Conservation (phyloP, 1,140 invertebrate genomes). For the Melanaphis sacchari region DNA sequence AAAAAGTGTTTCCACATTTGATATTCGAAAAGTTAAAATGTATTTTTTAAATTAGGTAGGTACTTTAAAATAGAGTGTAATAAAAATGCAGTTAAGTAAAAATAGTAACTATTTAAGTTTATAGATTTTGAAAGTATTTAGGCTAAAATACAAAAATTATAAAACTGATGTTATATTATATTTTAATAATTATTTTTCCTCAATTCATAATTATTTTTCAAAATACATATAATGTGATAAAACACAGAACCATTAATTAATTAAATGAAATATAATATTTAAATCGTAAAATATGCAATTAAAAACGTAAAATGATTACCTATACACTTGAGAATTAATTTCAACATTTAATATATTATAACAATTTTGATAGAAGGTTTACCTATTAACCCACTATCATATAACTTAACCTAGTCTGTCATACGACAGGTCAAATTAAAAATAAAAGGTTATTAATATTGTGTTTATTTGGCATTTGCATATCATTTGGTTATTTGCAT, state of each 20-base stretch:
- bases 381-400: neutral
- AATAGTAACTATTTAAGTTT: neutral
- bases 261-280: neutral
- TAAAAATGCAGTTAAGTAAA: neutral
- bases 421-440: neutral
- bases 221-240: neutral
- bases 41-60: neutral
- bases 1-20: neutral
- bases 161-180: neutral
- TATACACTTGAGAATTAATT: neutral
- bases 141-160: neutral
- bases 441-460: neutral
- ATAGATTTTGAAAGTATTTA: neutral
- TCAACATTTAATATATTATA: neutral
- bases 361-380: neutral
- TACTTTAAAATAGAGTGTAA: neutral
- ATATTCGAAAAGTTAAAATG: neutral
- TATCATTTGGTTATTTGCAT: neutral
- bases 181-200: neutral
- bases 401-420: neutral
- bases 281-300: neutral
- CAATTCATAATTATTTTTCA: neutral
- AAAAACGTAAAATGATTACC: neutral
- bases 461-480: neutral
- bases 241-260: neutral